Base-by-base conservation (phyloP, 2,797 vertebrate species). In the Falco cherrug region DNA sequence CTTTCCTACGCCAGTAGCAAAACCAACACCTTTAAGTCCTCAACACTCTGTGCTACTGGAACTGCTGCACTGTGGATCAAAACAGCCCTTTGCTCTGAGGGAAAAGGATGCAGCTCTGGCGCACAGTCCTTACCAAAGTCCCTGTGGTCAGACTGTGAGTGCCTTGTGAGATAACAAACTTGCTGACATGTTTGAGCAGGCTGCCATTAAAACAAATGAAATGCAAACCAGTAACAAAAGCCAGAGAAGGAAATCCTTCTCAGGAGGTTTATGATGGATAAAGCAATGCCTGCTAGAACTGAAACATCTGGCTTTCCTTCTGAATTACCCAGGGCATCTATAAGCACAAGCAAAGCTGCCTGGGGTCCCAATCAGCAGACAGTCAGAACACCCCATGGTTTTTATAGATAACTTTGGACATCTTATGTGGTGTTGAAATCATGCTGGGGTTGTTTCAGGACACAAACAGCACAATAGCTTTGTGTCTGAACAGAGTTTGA, bases 161-260 rank as follows among this genome's bases (percentile, higher is more conserved):
- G 75, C 75, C 56, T 16, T 8, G 24, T 0, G 13, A 95, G 71
- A 39, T 57, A 54, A 84, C 13, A 43, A 76, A 64, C 84, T 39
- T 31, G 70, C 77, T 69, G 81, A 64, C 51, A 29, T 2, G 12
- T 21, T 8, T 39, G 80, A 82, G 64, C 50, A 63, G 71, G 39
- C 83, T 89, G 70, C 81, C 51, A 24, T 57, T 48, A 19, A 41
- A 89, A 61, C 33, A 71, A 82, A 3, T 47, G 29, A 81, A 86
- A 68, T 18, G 7, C 47, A 82, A 87, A 35, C 25, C 56, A 79
- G 29, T 50, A 70, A 54, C 5, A 5, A 69, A 68, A 71, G n/a
- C 53, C 89, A 94, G 71, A 70, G 37, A 61, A 80, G 65, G 69
- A 86, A 92, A 92, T 85, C 75, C 87, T 89, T 50, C 61, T 65